Base-by-base conservation (phyloP, 2,797 vertebrate genomes). In the Delichon dasypus region DNA sequence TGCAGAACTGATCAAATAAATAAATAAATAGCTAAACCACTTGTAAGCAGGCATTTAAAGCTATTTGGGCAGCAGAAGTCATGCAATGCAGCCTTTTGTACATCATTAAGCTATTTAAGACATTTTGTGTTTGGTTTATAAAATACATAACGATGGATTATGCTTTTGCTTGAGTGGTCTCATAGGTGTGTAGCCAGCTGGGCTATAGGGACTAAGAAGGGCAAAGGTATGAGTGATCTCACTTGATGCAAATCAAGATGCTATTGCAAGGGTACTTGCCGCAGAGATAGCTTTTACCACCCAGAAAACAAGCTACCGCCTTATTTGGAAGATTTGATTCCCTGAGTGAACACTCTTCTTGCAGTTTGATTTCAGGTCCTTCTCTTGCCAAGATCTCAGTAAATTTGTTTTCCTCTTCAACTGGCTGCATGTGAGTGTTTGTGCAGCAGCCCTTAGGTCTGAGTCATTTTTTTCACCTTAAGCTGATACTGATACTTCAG, bases 61-160 rank as follows among this genome's bases (percentile, higher is more conserved):
- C 7, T n/a, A 8, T 42, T 77, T 0, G 1, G 18, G 22, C 7
- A 32, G n/a, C 58, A 79, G 7, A 11, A 2, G 5, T 36, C 9
- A 48, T 40, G 42, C 27, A 68, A 16, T 12, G 5, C 16, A 38
- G 51, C 44, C 20, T 78, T 66, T 62, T 36, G 53, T 47, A 53
- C 6, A 13, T 34, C 1, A 4, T 11, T 34, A 51, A 51, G 23
- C 29, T 71, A 74, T 74, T 71, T 50, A 62, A 70, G n/a, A 42
- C 1, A 21, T 38, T 71, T 64, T 58, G 8, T 54, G 25, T 34
- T 65, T 77, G 9, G 5, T 71, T 74, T 50, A 25, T 55, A 32
- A 57, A 83, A 58, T 32, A 34, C 1, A 5, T 30, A 38, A 20
- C 26, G 40, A 54, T 22, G 13, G 6, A 34, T 62, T 65, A 48